These are phyloP conservation scores for Zaprionus camerounensis DNA, from an alignment of 1,140 invertebrate genomes.

Conservation along the genomic window DNA sequence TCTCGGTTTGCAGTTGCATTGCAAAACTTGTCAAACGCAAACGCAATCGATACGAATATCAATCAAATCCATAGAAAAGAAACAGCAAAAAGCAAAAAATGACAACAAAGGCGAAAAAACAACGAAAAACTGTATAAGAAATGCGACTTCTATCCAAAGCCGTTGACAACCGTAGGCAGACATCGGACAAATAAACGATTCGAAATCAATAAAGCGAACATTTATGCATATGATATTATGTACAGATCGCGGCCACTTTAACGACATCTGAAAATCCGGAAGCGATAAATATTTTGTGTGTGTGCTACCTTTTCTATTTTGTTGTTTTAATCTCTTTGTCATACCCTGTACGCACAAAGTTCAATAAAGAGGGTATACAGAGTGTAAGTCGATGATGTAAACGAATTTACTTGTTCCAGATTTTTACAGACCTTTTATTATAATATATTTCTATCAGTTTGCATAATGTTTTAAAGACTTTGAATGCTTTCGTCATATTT, in stretches of 20 bases:
- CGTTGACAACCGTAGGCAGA: slow-evolving; percentile 68
- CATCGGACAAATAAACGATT: slow-evolving; percentile 46
- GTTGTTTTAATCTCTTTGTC: not conserved
- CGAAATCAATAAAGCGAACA: slow-evolving; percentile 62
- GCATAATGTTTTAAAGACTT: no score
- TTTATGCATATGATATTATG: slow-evolving; percentile 77
- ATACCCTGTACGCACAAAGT: slow-evolving; percentile 1
- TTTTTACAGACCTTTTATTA: no score
- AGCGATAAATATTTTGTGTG: slow-evolving; percentile 74
- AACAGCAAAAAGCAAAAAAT: slow-evolving; percentile 14
- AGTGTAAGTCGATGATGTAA: not conserved
- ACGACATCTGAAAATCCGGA: slow-evolving; percentile 77
- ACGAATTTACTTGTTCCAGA: no score
- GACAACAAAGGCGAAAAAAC: slow-evolving; percentile 6
- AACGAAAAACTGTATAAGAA: slow-evolving; percentile 10
- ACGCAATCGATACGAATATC: slow-evolving; percentile 82
- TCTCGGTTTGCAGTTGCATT: slow-evolving; percentile 65
- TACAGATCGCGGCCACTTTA: slow-evolving; percentile 53
- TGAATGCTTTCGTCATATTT: no score
- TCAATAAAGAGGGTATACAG: not conserved
- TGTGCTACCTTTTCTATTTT: slow-evolving; percentile 53
- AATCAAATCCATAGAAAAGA: slow-evolving; percentile 73
- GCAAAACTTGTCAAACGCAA: slow-evolving; percentile 82
- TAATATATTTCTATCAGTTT: no score
- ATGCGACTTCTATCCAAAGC: slow-evolving; percentile 39